These are phyloP conservation scores for Drosophila sturtevanti DNA, from an alignment of 1,140 invertebrate species.

Conservation along the genomic window DNA sequence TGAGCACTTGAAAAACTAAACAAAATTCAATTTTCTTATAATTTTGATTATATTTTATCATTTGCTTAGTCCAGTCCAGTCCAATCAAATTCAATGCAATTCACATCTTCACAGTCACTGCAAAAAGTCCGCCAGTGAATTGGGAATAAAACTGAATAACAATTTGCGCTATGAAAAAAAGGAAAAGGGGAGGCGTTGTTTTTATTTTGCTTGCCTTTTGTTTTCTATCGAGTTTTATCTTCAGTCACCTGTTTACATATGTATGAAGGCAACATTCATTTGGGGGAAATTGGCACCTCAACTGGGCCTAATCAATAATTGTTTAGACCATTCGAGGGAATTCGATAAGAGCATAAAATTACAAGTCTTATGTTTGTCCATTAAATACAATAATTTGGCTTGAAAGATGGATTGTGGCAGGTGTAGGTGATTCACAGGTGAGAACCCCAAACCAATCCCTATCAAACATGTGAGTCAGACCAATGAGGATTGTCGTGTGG, in stretches of 20 bases:
- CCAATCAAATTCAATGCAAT: background rate
- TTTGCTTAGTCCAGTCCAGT: background rate
- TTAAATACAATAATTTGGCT: conserved; percentile 1
- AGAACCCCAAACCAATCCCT: background rate
- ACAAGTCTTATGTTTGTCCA: background rate
- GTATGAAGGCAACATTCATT: background rate
- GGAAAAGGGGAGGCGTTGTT: background rate
- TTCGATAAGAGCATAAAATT: background rate
- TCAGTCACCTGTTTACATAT: background rate
- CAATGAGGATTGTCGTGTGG: background rate
- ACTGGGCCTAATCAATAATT: conserved; percentile 3
- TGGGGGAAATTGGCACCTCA: background rate
- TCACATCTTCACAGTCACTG: background rate
- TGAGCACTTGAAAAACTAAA: too few species aligned
- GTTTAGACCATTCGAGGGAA: conserved; percentile 3
- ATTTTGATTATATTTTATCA: background rate
- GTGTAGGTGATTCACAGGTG: background rate
- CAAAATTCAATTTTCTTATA: too few species aligned
- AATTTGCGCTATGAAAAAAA: background rate
- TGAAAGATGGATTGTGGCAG: conserved; percentile 1
- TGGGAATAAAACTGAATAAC: background rate
- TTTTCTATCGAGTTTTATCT: background rate
- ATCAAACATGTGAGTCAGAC: conserved; percentile 1
- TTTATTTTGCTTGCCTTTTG: background rate
- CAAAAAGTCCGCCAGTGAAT: background rate